These are phyloP conservation scores for Rhopalosiphum padi DNA, from an alignment of 1,140 invertebrate genomes.

Conservation along the genomic window DNA sequence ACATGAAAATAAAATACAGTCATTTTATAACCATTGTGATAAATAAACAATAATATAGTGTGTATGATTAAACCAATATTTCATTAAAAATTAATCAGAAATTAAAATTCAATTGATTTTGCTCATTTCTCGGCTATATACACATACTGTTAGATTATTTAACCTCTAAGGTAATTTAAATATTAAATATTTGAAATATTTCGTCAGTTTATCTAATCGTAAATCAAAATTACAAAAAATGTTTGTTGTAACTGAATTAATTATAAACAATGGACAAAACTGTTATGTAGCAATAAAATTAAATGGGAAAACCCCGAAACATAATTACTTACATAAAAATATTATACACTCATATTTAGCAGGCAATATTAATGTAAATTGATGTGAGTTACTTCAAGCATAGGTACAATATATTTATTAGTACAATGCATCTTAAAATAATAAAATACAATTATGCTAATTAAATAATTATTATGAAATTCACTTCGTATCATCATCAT, in stretches of 20 bases:
- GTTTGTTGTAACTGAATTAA: background rate
- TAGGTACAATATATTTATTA: too few relatives aligned
- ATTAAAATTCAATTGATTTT: background rate
- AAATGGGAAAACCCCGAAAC: background rate
- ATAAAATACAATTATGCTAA: background rate
- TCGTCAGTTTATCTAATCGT: background rate
- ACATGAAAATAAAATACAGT: background rate
- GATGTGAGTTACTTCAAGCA: background rate
- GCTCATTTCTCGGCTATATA: background rate
- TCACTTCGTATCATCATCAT: background rate
- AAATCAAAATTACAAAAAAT: background rate
- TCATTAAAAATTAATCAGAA: background rate
- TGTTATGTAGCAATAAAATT: background rate
- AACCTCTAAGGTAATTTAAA: background rate
- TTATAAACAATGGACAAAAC: background rate
- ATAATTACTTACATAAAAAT: too few relatives aligned
- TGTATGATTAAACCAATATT: background rate
- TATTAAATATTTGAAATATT: background rate
- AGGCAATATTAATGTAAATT: background rate
- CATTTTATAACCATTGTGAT: background rate
- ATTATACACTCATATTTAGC: too few relatives aligned
- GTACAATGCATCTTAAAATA: background rate
- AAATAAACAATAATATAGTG: background rate
- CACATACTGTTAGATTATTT: background rate
- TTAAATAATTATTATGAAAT: background rate